Conservation (phyloP, 2,113 vertebrate genomes). For the Labeo rohita region DNA sequence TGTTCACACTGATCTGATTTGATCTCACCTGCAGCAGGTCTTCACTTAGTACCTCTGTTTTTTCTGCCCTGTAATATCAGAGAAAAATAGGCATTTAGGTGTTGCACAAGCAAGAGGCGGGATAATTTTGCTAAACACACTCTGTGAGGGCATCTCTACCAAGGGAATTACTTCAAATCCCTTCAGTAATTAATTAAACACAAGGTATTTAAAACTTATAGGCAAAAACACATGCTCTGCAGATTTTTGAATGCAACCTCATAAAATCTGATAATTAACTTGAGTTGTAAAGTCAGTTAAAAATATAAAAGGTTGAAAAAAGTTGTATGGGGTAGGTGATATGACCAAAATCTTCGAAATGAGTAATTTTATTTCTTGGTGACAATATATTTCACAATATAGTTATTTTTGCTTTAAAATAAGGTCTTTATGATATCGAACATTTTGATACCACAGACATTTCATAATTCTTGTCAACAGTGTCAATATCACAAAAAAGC, state of each 20-base stretch:
- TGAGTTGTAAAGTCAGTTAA: not conserved
- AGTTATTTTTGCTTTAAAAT: too few relatives aligned
- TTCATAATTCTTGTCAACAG: too few relatives aligned
- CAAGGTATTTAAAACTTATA: not conserved
- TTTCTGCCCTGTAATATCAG: constrained; percentile 85
- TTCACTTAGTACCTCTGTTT: constrained; percentile 94
- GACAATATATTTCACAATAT: too few relatives aligned
- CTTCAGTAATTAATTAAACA: constrained; percentile 40
- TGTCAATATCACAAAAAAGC: too few relatives aligned
- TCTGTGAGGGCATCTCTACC: not conserved
- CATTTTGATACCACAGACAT: too few relatives aligned
- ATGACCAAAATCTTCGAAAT: too few relatives aligned
- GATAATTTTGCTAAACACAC: constrained; percentile 47
- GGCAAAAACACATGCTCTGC: not conserved
- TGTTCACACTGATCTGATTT: constrained; percentile 4
- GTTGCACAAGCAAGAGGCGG: not conserved
- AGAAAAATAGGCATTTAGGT: constrained; percentile 50
- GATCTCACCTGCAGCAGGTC: constrained; percentile 91
- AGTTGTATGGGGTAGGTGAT: too few relatives aligned
- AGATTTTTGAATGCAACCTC: not conserved
- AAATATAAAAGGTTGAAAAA: not conserved
- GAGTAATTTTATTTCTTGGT: too few relatives aligned
- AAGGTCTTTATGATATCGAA: too few relatives aligned
- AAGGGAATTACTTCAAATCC: constrained; percentile 6
- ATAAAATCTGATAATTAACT: not conserved